Percentiles rank a stretch among this genome's conserved stretches.
Conservation (phyloP, 2,888 invertebrate genomes). For the Homarus gammarus region DNA sequence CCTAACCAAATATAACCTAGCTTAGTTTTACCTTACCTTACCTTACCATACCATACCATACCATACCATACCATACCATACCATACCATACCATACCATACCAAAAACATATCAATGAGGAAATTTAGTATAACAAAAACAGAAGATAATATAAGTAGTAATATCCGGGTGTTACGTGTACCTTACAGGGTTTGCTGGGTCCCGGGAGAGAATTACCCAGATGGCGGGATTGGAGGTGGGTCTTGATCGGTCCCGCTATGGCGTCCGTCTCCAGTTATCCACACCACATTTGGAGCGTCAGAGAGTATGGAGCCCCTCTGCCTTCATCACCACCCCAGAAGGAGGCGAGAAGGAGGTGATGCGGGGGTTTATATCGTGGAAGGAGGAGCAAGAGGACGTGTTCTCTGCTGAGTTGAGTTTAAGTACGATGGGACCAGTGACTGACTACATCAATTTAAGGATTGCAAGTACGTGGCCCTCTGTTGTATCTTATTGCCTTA, state of each 20-base stretch:
- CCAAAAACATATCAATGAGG: background rate
- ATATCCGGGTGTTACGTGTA: background rate
- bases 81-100: no score
- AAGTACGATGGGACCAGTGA: constrained; percentile 14
- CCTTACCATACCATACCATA: no score
- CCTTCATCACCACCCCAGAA: constrained; percentile 41
- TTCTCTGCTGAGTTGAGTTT: constrained; percentile 31
- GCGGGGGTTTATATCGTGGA: constrained; percentile 10
- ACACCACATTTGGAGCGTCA: constrained; percentile 37
- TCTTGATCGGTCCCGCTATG: constrained; percentile 27
- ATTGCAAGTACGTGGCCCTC: background rate
- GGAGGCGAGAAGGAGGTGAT: constrained; percentile 51
- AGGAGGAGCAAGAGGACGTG: constrained; percentile 4
- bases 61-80: no score
- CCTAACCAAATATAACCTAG: no score
- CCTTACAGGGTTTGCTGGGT: constrained; percentile 47
- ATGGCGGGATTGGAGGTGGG: constrained; percentile 36
- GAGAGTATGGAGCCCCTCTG: constrained; percentile 53
- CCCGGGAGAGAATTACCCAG: constrained; percentile 50
- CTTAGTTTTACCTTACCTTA: background rate
- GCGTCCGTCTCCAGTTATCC: constrained; percentile 53
- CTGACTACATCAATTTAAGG: constrained; percentile 25
- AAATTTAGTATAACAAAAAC: background rate
- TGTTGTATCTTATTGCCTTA: no score
- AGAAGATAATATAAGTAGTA: background rate